phyloP scores from a whole-genome alignment of 2,113 vertebrate species.

The Dicaeum eximium region DNA sequence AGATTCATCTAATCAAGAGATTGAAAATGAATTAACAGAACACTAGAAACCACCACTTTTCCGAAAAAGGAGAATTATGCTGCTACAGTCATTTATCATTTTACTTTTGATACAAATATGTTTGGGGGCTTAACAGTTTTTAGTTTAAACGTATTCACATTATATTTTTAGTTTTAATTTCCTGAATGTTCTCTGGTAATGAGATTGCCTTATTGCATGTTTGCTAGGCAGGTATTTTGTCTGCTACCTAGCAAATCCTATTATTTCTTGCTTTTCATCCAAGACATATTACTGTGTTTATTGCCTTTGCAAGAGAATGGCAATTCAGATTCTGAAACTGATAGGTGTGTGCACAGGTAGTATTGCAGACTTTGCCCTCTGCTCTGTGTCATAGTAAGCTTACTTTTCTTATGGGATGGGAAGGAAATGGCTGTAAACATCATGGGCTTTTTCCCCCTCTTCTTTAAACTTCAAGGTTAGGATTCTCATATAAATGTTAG shows the following conservation, averaged over 20 bases:
- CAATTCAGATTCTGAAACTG: constrained; percentile 38
- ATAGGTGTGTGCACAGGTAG: not conserved
- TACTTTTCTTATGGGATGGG: not conserved
- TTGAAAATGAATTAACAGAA: not conserved
- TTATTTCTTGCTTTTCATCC: constrained; percentile 40
- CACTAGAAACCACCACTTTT: not conserved
- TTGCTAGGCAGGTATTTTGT: not conserved
- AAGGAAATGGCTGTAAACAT: constrained; percentile 4
- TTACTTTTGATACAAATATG: not conserved
- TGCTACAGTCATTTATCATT: not conserved
- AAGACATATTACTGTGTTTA: constrained; percentile 34
- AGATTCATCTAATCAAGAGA: not conserved
- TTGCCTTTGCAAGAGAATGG: constrained; percentile 42
- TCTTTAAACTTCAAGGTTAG: constrained; percentile 20
- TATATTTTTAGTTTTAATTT: constrained; percentile 36
- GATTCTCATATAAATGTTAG: constrained; percentile 1
- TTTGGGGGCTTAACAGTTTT: not conserved
- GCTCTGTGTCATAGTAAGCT: not conserved
- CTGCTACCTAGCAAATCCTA: not conserved
- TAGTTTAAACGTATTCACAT: not conserved
- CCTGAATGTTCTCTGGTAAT: constrained; percentile 14
- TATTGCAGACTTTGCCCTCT: constrained; percentile 13
- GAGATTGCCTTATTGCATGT: not conserved
- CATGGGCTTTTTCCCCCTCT: not conserved
- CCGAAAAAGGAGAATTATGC: not conserved